These are phyloP conservation scores for Cyprinodon variegatus DNA, from an alignment of 2,113 vertebrate genomes.

Conservation along the genomic window DNA sequence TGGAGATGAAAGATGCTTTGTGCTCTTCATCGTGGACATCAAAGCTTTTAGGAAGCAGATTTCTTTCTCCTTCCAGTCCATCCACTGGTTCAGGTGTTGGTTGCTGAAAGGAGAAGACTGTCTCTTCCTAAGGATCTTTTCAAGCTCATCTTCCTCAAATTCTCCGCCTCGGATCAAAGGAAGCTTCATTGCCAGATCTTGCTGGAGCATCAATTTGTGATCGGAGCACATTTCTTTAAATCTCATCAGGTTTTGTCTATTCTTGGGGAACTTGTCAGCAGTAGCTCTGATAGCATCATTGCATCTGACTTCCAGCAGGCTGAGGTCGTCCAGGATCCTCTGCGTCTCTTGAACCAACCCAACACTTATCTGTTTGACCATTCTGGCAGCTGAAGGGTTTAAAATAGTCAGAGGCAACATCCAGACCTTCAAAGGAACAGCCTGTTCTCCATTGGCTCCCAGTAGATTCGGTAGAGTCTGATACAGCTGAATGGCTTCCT, in stretches of 20 bases:
- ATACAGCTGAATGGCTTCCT: slow-evolving; percentile 18
- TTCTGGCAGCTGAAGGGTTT: too few relatives aligned
- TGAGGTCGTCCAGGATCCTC: background rate
- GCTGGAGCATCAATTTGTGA: background rate
- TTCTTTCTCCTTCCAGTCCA: background rate
- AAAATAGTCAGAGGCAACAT: slow-evolving; percentile 61
- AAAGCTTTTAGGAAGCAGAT: background rate
- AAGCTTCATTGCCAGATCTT: background rate
- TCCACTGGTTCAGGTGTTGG: background rate
- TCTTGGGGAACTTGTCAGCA: background rate
- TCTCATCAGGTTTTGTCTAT: background rate
- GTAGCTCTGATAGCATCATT: background rate
- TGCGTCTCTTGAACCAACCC: slow-evolving; percentile 35
- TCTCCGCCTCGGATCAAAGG: background rate
- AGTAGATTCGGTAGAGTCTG: slow-evolving; percentile 51
- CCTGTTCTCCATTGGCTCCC: slow-evolving; percentile 39
- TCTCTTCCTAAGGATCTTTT: background rate
- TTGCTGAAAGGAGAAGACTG: background rate
- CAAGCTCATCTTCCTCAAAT: background rate
- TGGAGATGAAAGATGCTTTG: background rate
- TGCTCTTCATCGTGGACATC: background rate
- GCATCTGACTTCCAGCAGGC: background rate
- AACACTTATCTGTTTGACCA: background rate
- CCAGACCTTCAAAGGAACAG: slow-evolving; percentile 70
- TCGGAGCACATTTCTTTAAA: background rate